phyloP scores from a whole-genome alignment of 2,888 invertebrate species.

The Embidobia sp. region DNA sequence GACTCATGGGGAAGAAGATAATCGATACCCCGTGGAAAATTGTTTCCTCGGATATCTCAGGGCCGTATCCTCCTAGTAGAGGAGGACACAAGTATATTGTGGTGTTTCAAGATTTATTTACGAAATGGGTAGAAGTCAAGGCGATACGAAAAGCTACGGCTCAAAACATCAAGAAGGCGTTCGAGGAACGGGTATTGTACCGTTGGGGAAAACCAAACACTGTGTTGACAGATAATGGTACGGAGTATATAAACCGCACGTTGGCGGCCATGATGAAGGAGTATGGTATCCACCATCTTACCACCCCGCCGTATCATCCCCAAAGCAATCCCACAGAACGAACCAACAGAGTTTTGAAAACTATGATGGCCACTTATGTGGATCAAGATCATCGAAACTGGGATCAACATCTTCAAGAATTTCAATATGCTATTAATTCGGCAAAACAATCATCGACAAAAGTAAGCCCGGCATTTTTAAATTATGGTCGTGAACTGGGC shows the following conservation, averaged over 20 bases:
- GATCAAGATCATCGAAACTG: background rate
- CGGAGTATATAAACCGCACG: slow-evolving; percentile 1
- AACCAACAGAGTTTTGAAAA: background rate
- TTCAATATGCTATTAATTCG: slow-evolving; percentile 7
- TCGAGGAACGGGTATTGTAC: background rate
- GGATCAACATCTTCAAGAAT: background rate
- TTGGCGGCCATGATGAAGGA: too few species aligned
- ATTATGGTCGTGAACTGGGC: background rate
- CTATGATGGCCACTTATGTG: background rate
- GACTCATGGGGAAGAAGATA: background rate
- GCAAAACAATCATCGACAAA: background rate
- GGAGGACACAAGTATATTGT: background rate
- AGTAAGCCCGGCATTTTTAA: background rate
- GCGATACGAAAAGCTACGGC: background rate
- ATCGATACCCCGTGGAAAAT: background rate
- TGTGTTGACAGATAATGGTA: background rate
- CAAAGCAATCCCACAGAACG: background rate
- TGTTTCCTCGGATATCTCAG: slow-evolving; percentile 6
- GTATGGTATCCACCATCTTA: background rate
- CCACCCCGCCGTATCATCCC: background rate
- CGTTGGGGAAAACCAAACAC: background rate
- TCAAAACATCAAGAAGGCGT: background rate
- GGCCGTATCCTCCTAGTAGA: slow-evolving; percentile 5
- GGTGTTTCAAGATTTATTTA: slow-evolving; percentile 15
- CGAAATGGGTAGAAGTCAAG: slow-evolving; percentile 13